Conservation (phyloP, 2,113 vertebrate species). For the Peromyscus californicus region DNA sequence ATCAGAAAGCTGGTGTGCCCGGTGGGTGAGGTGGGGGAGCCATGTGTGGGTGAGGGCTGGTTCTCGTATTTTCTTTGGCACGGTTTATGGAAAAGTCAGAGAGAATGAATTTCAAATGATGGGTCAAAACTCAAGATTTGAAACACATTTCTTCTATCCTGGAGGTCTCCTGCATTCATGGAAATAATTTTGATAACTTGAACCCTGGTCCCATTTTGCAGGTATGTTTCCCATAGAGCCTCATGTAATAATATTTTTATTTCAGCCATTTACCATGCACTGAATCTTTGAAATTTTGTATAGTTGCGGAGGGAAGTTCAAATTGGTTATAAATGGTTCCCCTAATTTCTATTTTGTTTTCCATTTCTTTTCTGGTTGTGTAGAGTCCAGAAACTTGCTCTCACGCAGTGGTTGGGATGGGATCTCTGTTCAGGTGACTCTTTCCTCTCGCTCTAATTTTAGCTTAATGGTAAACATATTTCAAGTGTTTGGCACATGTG, state of each 20-base stretch:
- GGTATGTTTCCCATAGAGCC: neutral
- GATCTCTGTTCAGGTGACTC: neutral
- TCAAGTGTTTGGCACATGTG: neutral
- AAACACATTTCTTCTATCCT: constrained; percentile 76
- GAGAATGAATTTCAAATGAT: constrained; percentile 82
- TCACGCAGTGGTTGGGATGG: neutral
- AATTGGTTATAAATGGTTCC: constrained; percentile 48
- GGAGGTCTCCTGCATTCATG: constrained; percentile 58
- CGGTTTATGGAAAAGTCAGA: constrained; percentile 76
- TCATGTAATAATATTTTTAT: constrained; percentile 21
- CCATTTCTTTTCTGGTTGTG: neutral
- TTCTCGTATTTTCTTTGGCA: constrained; percentile 76
- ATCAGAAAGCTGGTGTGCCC: neutral
- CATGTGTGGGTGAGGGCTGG: neutral
- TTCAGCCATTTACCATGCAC: neutral
- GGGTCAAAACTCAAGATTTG: constrained; percentile 70
- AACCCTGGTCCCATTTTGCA: neutral
- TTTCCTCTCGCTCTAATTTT: neutral
- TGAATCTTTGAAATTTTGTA: constrained; percentile 1
- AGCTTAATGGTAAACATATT: neutral
- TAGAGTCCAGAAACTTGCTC: neutral
- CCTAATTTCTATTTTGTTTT: constrained; percentile 34
- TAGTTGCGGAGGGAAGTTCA: neutral
- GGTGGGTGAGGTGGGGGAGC: neutral
- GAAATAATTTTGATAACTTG: constrained; percentile 57